phyloP scores from a whole-genome alignment of 2,113 vertebrate species.

The Struthidea cinerea region DNA sequence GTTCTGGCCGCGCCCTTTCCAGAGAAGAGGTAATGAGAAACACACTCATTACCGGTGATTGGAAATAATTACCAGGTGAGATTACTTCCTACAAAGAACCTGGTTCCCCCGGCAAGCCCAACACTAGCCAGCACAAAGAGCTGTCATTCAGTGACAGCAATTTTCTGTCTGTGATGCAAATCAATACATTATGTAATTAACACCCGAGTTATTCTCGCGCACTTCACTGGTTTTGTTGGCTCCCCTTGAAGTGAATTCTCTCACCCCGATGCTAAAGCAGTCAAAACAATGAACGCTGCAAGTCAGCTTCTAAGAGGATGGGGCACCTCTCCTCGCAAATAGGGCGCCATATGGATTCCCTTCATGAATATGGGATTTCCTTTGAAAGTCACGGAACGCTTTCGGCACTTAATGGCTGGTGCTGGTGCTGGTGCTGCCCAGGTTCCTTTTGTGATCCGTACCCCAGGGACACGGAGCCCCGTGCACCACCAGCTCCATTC shows the following conservation, averaged over 20 bases:
- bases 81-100: not conserved
- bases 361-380: conserved; percentile 11
- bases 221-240: not conserved
- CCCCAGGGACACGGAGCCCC: not conserved
- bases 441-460: not conserved
- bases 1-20: not conserved
- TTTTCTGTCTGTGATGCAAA: not conserved
- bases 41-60: not conserved
- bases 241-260: not conserved
- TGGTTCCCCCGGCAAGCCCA: not conserved
- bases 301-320: not conserved
- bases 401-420: not conserved
- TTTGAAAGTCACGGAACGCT: conserved; percentile 7
- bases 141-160: not conserved
- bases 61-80: not conserved
- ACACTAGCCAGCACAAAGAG: not conserved
- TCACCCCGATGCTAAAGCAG: not conserved
- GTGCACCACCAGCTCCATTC: not conserved
- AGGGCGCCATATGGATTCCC: conserved; percentile 2
- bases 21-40: not conserved
- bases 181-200: not conserved
- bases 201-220: not conserved
- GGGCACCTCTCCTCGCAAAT: not conserved
- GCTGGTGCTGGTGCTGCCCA: not conserved
- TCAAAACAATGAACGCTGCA: not conserved